A percentile compares a stretch with the other conserved stretches of the same genome.
Evolutionary conservation across 2,888 invertebrate genomes (phyloP).

Genomic region (Aplocera efformata): DNA sequence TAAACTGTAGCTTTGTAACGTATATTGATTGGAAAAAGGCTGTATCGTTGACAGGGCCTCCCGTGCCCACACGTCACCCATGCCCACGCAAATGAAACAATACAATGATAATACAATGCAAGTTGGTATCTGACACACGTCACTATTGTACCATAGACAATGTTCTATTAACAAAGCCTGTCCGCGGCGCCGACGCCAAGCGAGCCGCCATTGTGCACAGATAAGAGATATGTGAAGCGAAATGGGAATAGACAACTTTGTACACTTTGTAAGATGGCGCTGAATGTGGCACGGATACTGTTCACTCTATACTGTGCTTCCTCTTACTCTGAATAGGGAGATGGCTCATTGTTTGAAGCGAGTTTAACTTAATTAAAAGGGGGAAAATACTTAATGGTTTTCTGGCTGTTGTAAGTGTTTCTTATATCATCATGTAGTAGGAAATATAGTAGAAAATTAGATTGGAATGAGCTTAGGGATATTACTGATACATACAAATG

Average conservation of each 20-base stretch:
- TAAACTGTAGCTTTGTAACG: no score
- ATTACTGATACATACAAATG: no score
- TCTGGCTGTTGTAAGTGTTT: no score
- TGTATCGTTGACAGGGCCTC: conserved; percentile 7
- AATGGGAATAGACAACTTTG: conserved; percentile 19
- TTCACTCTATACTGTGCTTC: no score
- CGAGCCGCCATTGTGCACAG: conserved; percentile 32
- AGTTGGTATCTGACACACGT: conserved; percentile 13
- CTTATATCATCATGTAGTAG: no score
- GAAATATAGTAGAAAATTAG: no score
- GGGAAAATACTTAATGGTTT: no score
- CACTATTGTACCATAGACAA: conserved; percentile 26
- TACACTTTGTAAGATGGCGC: conserved; percentile 7
- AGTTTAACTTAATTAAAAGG: no score
- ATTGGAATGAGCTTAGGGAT: no score
- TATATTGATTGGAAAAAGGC: conserved; percentile 9
- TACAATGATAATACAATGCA: conserved; percentile 14
- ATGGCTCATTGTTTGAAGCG: no score
- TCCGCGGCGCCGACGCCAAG: conserved; percentile 36
- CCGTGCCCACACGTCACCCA: conserved; percentile 10
- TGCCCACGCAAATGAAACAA: conserved; percentile 7
- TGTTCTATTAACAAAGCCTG: conserved; percentile 39
- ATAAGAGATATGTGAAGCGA: conserved; percentile 36
- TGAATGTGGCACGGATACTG: not conserved
- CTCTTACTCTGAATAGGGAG: no score